Conservation (phyloP, 2,113 vertebrate species). For the Nothoprocta pentlandii region DNA sequence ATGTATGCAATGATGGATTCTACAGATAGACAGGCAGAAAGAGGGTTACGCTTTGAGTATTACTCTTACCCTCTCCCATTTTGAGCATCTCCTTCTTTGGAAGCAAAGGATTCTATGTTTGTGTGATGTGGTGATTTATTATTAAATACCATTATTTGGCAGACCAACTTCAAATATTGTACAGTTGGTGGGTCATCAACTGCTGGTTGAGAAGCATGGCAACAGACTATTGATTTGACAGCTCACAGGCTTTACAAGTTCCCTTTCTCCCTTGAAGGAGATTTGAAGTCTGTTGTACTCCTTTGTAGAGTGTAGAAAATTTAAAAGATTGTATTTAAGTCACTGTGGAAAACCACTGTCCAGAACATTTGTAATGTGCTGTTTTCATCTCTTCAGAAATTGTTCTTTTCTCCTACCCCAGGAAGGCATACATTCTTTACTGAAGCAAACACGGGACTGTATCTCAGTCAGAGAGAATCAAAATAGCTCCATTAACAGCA, state of each 20-base stretch:
- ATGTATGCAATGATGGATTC: accelerated
- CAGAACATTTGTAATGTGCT: background rate
- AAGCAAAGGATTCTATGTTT: background rate
- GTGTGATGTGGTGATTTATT: background rate
- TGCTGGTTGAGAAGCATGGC: accelerated
- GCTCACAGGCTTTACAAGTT: background rate
- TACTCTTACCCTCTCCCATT: background rate
- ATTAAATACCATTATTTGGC: background rate
- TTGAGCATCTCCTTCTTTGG: background rate
- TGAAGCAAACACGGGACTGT: background rate
- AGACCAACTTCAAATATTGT: background rate
- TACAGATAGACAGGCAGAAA: background rate
- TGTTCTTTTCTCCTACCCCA: background rate
- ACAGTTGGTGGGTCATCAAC: background rate
- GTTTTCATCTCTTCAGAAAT: background rate
- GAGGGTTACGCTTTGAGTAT: background rate
- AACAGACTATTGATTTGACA: background rate
- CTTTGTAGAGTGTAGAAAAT: background rate
- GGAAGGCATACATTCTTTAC: background rate
- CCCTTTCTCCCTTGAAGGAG: background rate
- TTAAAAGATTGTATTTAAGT: background rate
- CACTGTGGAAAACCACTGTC: background rate
- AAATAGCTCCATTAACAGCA: background rate
- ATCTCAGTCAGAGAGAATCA: background rate
- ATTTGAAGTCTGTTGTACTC: background rate